Evolutionary conservation across 35 echinoderm and acorn worm species (phyloP).

Genomic region (Holothuria glaberrima): DNA sequence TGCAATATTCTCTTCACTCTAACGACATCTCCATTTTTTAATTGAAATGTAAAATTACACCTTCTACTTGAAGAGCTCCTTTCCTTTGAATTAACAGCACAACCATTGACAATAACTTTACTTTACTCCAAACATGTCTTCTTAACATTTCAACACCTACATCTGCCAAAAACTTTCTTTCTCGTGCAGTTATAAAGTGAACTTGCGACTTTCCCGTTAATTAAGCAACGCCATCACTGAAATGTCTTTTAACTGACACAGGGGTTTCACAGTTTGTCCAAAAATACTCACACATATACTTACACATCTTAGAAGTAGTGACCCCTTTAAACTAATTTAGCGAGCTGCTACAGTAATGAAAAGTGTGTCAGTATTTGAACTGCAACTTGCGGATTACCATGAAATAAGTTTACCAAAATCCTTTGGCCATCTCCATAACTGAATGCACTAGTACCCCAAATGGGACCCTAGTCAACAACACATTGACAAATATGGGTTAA

Average conservation of each 20-base stretch:
- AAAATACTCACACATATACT: not conserved
- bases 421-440: not conserved
- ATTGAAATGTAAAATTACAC: conserved; percentile 20
- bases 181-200: conserved; percentile 17
- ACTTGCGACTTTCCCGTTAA: conserved; percentile 4
- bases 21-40: not conserved
- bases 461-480: conserved; percentile 28
- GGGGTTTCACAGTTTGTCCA: not conserved
- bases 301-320: not conserved
- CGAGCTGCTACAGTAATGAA: not conserved
- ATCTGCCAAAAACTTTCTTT: not conserved
- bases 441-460: conserved; percentile 28
- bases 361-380: conserved; percentile 13
- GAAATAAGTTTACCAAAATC: conserved; percentile 10
- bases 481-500: conserved; percentile 18
- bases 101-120: not conserved
- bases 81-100: not conserved
- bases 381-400: conserved; percentile 15
- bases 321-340: not conserved
- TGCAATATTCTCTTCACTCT: not conserved
- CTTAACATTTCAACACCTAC: not conserved
- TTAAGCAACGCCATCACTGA: not conserved
- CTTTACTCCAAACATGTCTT: conserved; percentile 10
- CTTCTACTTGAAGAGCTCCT: not conserved
- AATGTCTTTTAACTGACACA: not conserved